These are phyloP conservation scores for Cyprinodon diabolis DNA, from an alignment of 2,797 vertebrate genomes.

Conservation along the genomic window DNA sequence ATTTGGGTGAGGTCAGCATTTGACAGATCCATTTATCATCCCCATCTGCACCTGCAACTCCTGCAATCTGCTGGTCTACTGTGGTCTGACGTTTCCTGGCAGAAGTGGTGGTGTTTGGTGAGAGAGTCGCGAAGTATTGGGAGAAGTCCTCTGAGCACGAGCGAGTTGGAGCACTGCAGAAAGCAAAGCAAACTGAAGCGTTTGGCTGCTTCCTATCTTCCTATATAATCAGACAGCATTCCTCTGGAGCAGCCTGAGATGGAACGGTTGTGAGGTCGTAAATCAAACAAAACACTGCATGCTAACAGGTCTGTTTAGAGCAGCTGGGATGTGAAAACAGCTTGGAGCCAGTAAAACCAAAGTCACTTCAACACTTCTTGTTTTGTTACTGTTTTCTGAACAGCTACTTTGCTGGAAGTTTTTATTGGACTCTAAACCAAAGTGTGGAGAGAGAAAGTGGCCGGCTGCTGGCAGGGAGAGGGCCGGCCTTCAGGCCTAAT, in stretches of 20 bases:
- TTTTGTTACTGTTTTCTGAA: slow-evolving; percentile 54
- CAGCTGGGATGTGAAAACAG: slow-evolving; percentile 32
- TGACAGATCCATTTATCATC: slow-evolving; percentile 45
- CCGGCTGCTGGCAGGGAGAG: slow-evolving; percentile 44
- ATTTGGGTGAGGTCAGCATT: slow-evolving; percentile 49
- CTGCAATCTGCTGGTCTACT: slow-evolving; percentile 24
- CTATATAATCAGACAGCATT: slow-evolving; percentile 53
- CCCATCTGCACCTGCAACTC: slow-evolving; percentile 37
- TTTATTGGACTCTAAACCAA: slow-evolving; percentile 58
- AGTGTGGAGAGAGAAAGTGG: slow-evolving; percentile 34
- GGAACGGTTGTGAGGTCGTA: slow-evolving; percentile 32
- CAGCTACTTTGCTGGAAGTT: slow-evolving; percentile 40
- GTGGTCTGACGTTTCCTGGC: slow-evolving; percentile 39
- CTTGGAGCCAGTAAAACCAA: slow-evolving; percentile 24
- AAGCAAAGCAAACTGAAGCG: slow-evolving; percentile 69
- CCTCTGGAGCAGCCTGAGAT: slow-evolving; percentile 38
- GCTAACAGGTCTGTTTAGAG: slow-evolving; percentile 35
- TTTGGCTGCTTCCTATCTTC: slow-evolving; percentile 49
- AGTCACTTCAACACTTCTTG: slow-evolving; percentile 19
- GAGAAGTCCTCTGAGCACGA: slow-evolving; percentile 76
- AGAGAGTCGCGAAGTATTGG: slow-evolving; percentile 42
- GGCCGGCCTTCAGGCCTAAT: slow-evolving; percentile 34
- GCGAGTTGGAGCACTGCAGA: slow-evolving; percentile 73
- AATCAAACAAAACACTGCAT: slow-evolving; percentile 42
- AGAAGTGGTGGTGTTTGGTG: slow-evolving; percentile 19